Percentiles rank a stretch among this genome's conserved stretches.
Conservation (phyloP, 2,888 invertebrate genomes). For the Polia nebulosa region DNA sequence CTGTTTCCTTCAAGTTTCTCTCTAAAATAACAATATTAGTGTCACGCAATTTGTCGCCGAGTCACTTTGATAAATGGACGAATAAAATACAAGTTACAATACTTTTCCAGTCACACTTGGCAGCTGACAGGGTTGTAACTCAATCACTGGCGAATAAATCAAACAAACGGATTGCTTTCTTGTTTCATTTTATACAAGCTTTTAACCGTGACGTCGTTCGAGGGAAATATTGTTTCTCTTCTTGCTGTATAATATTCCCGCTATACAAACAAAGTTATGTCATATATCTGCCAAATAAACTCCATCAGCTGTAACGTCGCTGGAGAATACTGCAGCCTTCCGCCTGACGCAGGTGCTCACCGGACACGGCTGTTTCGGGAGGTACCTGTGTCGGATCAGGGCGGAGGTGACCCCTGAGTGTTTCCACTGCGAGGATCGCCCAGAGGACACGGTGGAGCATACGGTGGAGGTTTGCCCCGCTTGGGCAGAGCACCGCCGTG, state of each 20-base stretch:
- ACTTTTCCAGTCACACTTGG: conserved; percentile 56
- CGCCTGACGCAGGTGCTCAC: too few relatives aligned
- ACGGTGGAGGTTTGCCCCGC: too few relatives aligned
- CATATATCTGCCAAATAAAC: conserved; percentile 42
- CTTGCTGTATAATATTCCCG: conserved; percentile 20
- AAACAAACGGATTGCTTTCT: conserved; percentile 53
- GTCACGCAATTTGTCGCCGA: conserved; percentile 69
- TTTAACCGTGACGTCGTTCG: conserved; percentile 43
- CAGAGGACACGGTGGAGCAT: too few relatives aligned
- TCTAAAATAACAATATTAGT: conserved; percentile 74
- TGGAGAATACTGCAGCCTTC: conserved; percentile 15
- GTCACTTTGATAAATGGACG: conserved; percentile 67
- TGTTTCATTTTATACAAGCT: conserved; percentile 51
- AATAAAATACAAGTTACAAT: conserved; percentile 63
- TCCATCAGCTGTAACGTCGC: conserved; percentile 14
- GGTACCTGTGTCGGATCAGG: too few relatives aligned
- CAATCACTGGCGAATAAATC: conserved; percentile 59
- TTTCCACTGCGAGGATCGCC: too few relatives aligned
- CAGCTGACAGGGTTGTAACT: conserved; percentile 56
- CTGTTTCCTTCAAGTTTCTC: conserved; percentile 65
- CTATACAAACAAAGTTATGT: conserved; percentile 26
- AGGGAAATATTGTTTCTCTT: conserved; percentile 22
- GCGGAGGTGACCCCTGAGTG: too few relatives aligned
- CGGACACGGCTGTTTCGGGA: too few relatives aligned
- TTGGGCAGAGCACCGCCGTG: too few relatives aligned